Base-by-base conservation (phyloP, 2,113 vertebrate genomes). In the Prunella himalayana region DNA sequence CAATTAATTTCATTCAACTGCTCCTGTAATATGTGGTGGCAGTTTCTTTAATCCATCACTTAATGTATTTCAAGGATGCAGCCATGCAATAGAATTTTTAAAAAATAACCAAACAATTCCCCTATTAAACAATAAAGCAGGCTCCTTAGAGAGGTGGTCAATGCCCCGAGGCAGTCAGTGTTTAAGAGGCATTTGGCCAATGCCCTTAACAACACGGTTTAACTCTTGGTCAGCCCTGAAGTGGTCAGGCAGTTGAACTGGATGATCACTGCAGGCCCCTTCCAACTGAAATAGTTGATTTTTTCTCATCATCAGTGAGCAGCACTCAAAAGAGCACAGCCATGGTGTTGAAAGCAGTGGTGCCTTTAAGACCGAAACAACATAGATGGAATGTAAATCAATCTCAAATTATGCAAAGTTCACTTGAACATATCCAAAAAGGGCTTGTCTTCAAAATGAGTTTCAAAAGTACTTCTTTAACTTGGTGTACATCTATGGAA, bases 361-460 rank as follows among this genome's bases (percentile, higher is more conserved):
- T 66, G 49, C 17, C 63, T 92, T 61, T 19, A 53, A 63, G 42
- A 66, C 31, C 76, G 19, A 50, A 78, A 13, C 24, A 77, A 27
- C 2, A 22, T 0, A 56, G 6, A n/a, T 3, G 2, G 44, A 59
- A 76, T 2, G 5, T 18, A 69, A 51, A 57, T n/a, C 35, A 44
- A 6, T 17, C 14, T 44, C 70, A 44, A 81, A 57, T 66, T 31
- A 75, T 1, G 4, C 4, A 2, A 84, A 70, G 21, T 59, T 75
- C 56, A 66, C 0, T 0, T 45, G n/a, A 91, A 57, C 2, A 15
- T 7, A 80, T 37, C 9, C 15, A 45, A 39, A 68, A 47, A 60
- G 7, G 8, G 14, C 41, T 39, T 47, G 22, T 68, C 51, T 28
- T 39, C 60, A 71, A 82, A 75, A 35, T 1, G 5, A 39, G 15